Conservation (phyloP, 2,888 invertebrate species). For the Alloscopus bannaensis region DNA sequence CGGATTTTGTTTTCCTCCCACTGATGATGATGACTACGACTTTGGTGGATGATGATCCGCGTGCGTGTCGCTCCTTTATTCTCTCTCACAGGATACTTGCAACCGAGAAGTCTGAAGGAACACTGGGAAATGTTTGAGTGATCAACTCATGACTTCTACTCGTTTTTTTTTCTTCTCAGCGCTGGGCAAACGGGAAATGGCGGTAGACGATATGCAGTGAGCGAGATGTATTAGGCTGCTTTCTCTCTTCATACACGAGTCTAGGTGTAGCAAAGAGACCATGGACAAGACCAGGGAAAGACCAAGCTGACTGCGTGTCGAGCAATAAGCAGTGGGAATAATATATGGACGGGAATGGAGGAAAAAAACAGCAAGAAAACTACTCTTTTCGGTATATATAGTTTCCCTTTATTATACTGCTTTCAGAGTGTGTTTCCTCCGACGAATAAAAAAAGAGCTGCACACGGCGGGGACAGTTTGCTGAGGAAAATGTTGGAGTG, state of each 20-base stretch:
- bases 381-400: too few species aligned
- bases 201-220: not conserved
- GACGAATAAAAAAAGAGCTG: too few species aligned
- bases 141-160: constrained; percentile 55
- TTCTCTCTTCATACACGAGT: not conserved
- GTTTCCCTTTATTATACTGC: constrained; percentile 39
- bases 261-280: too few species aligned
- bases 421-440: too few species aligned
- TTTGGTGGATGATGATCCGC: constrained; percentile 16
- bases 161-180: not conserved
- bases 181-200: constrained; percentile 2
- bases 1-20: not conserved
- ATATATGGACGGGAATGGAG: constrained; percentile 46
- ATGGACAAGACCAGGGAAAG: too few species aligned
- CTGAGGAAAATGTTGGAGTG: too few species aligned
- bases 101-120: constrained; percentile 43
- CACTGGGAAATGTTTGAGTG: constrained; percentile 56
- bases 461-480: too few species aligned
- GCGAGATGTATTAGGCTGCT: not conserved
- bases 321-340: constrained; percentile 57
- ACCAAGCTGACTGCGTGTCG: constrained; percentile 51
- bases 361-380: constrained; percentile 37
- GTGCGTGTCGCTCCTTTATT: too few species aligned
- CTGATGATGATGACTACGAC: too few species aligned
- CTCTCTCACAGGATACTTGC: constrained; percentile 22